phyloP scores from a whole-genome alignment of 2,888 invertebrate species.

The Conomelus anceps region DNA sequence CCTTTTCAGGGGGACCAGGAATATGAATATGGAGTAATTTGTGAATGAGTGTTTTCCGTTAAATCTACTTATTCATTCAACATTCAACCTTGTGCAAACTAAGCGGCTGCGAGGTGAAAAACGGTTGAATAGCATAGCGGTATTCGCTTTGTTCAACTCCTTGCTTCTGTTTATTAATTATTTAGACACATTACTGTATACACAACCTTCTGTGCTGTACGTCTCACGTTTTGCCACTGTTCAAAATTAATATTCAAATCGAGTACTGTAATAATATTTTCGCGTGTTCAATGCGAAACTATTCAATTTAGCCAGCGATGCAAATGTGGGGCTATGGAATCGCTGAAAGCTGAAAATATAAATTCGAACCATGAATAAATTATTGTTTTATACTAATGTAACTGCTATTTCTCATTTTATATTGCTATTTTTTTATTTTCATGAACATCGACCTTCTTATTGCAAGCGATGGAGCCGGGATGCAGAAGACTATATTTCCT shows the following conservation, averaged over 20 bases:
- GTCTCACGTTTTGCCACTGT: not conserved
- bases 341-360: not conserved
- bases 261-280: not conserved
- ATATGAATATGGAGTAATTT: not conserved
- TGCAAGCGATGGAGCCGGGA: no score
- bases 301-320: not conserved
- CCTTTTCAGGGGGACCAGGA: not conserved
- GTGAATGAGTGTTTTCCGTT: not conserved
- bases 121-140: not conserved
- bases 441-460: no score
- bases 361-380: not conserved
- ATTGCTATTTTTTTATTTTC: no score
- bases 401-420: not conserved
- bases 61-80: not conserved
- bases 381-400: no score
- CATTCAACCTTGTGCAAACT: not conserved
- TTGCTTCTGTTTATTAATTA: not conserved
- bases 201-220: not conserved
- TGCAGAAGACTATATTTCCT: no score
- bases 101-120: not conserved
- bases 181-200: not conserved
- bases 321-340: not conserved
- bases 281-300: not conserved
- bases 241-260: not conserved
- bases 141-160: not conserved